phyloP scores from a whole-genome alignment of 2,888 invertebrate species.

The Acleris laterana region DNA sequence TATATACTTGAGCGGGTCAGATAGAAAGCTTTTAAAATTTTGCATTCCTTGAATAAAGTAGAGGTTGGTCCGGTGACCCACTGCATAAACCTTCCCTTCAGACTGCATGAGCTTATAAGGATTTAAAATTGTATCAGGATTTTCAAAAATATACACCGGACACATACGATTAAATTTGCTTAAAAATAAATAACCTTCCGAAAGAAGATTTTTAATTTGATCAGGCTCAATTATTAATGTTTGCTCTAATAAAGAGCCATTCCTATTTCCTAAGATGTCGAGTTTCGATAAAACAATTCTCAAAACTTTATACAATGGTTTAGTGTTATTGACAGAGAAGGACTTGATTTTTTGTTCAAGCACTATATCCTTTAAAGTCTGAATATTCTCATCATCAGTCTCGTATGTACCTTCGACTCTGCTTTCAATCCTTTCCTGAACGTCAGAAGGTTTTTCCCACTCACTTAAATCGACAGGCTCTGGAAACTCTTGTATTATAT shows the following conservation, averaged over 20 bases:
- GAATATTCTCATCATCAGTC: constrained; percentile 71
- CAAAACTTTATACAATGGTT: constrained; percentile 58
- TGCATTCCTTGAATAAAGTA: constrained; percentile 84
- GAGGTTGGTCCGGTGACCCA: constrained; percentile 84
- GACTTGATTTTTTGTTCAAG: constrained; percentile 74
- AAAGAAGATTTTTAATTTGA: constrained; percentile 83
- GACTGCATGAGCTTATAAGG: constrained; percentile 74
- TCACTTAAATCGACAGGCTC: constrained; percentile 72
- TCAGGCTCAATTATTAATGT: constrained; percentile 79
- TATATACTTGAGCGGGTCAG: constrained; percentile 84
- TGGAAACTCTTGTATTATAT: constrained; percentile 71
- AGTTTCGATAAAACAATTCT: constrained; percentile 57
- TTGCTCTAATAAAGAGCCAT: constrained; percentile 83
- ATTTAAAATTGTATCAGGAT: constrained; percentile 72
- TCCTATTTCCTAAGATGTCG: constrained; percentile 66
- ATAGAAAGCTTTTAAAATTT: constrained; percentile 76
- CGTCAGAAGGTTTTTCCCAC: constrained; percentile 80
- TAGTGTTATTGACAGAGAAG: constrained; percentile 68
- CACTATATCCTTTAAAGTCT: constrained; percentile 62
- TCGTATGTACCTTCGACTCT: constrained; percentile 75
- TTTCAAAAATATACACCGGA: constrained; percentile 85
- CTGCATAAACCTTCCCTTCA: constrained; percentile 75
- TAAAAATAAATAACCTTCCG: constrained; percentile 84
- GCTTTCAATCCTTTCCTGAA: constrained; percentile 68
- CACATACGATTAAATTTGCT: constrained; percentile 87